Percentiles rank a stretch among this genome's conserved stretches.
These are phyloP conservation scores for Labeo rohita DNA, from an alignment of 2,113 vertebrate species.

Conservation along the genomic window DNA sequence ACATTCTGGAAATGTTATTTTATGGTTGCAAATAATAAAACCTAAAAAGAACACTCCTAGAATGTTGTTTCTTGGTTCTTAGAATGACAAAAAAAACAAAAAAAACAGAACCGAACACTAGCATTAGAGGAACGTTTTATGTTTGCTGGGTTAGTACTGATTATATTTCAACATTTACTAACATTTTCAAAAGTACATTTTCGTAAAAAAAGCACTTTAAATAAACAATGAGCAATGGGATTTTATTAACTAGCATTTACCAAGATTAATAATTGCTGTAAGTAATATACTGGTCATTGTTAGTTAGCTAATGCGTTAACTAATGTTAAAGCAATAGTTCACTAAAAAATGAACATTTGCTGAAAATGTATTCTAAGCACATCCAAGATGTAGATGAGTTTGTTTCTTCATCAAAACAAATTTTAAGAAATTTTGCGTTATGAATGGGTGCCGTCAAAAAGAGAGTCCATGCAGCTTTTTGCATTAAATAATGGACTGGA, in stretches of 20 bases:
- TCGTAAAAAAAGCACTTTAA: too few species aligned
- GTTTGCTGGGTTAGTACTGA: too few species aligned
- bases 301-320: background rate
- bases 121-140: too few species aligned
- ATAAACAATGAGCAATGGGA: background rate
- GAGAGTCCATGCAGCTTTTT: background rate
- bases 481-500: background rate
- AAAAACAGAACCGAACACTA: too few species aligned
- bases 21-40: too few species aligned
- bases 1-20: too few species aligned
- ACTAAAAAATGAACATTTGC: background rate
- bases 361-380: too few species aligned
- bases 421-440: background rate
- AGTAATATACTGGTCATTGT: background rate
- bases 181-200: background rate
- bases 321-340: background rate
- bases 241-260: background rate
- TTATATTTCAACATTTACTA: background rate
- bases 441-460: background rate
- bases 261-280: background rate
- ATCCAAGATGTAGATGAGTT: too few species aligned
- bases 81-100: too few species aligned
- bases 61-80: too few species aligned
- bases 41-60: too few species aligned
- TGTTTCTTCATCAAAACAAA: background rate